Evolutionary conservation across 2,888 invertebrate species (phyloP).

Genomic region (Cheilosia impressa): DNA sequence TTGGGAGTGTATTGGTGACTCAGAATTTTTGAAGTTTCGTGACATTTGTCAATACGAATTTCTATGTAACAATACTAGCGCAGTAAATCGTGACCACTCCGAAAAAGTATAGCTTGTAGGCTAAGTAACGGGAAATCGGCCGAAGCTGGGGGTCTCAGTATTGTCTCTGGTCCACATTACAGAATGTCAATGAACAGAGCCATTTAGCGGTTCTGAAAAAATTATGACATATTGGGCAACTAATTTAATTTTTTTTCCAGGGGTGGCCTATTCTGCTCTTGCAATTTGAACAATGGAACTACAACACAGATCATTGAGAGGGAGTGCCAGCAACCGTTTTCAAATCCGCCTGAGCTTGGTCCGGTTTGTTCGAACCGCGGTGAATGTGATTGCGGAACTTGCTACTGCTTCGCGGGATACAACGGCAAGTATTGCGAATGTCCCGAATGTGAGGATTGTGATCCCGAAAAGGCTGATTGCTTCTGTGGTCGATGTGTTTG

Average conservation of each 20-base stretch:
- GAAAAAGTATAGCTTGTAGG: no score
- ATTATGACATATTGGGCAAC: background rate
- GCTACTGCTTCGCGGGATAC: slow-evolving; percentile 87
- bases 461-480: slow-evolving; percentile 89
- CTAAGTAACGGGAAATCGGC: no score
- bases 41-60: no score
- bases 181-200: no score
- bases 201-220: background rate
- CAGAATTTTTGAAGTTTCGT: no score
- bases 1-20: no score
- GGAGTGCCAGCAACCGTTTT: slow-evolving; percentile 81
- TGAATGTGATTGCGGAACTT: slow-evolving; percentile 90
- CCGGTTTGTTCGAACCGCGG: slow-evolving; percentile 89
- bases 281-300: slow-evolving; percentile 78
- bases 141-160: no score
- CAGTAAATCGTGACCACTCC: no score
- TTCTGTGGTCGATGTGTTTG: slow-evolving; percentile 90
- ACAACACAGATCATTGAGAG: slow-evolving; percentile 79
- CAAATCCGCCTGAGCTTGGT: slow-evolving; percentile 80
- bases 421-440: slow-evolving; percentile 87
- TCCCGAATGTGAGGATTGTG: slow-evolving; percentile 86
- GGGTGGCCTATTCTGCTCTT: slow-evolving; percentile 80
- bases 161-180: no score
- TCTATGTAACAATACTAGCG: no score
- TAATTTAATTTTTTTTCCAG: slow-evolving; percentile 58